Evolutionary conservation across 2,888 invertebrate species (phyloP), one percentile per base, ranked within the genome.

Genomic region (Labia minor): DNA sequence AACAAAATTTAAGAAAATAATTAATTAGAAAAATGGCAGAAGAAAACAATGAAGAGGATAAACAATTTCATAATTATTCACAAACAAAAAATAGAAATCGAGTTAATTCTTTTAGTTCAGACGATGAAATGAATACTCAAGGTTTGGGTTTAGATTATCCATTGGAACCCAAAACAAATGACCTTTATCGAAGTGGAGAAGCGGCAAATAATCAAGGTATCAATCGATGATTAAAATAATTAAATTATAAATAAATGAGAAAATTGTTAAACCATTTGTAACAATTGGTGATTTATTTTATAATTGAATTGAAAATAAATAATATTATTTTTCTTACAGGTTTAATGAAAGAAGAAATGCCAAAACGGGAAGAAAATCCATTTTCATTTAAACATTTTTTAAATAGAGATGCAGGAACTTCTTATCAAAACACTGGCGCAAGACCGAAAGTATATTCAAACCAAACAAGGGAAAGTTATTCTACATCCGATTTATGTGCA

Each of bases 301-400:
- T n/a, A n/a, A n/a, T n/a, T n/a, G n/a, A n/a, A n/a, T n/a, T n/a
- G n/a, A n/a, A n/a, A n/a, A n/a, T n/a, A n/a, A n/a, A n/a, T n/a
- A n/a, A n/a, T n/a, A n/a, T n/a, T n/a, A n/a, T n/a, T n/a, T n/a
- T n/a, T n/a, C 68, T 78, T 78, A 77, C 78, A 75, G 78, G 78
- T 67, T 76, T 79, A 68, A n/a, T n/a, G n/a, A n/a, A n/a, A n/a
- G n/a, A n/a, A n/a, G 81, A 81, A 19, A 77, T 77, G 33, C 77
- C 80, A 68, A 80, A 82, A 65, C 81, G 83, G 72, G 89, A 89
- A 74, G 89, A 89, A 72, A 89, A 89, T 77, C 86, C 89, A 1
- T 90, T 92, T 77, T 92, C 92, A 67, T 90, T 92, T 73, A 89
- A 91, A 75, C 91, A 91, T 76, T 92, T 92, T 76, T 77, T 92